Evolutionary conservation across 2,797 vertebrate genomes (phyloP).

Genomic region (Luscinia luscinia): DNA sequence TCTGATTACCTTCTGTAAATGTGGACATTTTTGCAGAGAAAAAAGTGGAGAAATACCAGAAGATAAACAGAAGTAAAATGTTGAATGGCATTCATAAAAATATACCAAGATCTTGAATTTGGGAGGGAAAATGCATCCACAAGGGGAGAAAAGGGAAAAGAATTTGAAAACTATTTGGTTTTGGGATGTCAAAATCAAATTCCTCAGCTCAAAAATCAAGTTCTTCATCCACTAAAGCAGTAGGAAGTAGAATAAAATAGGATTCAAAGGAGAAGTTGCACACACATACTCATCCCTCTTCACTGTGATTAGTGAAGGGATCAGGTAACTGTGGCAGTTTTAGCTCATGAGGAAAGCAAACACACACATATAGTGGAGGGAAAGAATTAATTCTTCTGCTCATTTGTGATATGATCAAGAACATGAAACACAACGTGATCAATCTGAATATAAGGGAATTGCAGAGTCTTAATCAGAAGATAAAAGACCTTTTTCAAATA

Average conservation of each 20-base stretch:
- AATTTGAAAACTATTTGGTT: neutral
- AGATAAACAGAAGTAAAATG: neutral
- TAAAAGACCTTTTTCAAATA: neutral
- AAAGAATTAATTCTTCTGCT: neutral
- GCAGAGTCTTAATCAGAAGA: neutral
- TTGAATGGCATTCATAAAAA: neutral
- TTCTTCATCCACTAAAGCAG: neutral
- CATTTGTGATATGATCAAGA: neutral
- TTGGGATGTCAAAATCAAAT: neutral
- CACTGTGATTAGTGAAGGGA: neutral
- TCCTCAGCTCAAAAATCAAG: neutral
- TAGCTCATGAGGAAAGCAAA: neutral
- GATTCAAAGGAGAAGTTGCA: neutral
- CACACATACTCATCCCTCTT: neutral
- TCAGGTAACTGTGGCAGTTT: neutral
- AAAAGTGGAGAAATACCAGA: neutral
- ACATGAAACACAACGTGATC: neutral
- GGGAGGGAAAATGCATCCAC: neutral
- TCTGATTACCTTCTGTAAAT: neutral
- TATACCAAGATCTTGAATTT: neutral
- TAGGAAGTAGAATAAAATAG: neutral
- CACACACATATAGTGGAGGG: rapidly evolving
- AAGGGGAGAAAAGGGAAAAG: neutral
- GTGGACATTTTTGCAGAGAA: neutral
- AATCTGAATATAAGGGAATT: neutral